Evolutionary conservation across 1,140 invertebrate species (phyloP).

Genomic region (Dendrolimus kikuchii): DNA sequence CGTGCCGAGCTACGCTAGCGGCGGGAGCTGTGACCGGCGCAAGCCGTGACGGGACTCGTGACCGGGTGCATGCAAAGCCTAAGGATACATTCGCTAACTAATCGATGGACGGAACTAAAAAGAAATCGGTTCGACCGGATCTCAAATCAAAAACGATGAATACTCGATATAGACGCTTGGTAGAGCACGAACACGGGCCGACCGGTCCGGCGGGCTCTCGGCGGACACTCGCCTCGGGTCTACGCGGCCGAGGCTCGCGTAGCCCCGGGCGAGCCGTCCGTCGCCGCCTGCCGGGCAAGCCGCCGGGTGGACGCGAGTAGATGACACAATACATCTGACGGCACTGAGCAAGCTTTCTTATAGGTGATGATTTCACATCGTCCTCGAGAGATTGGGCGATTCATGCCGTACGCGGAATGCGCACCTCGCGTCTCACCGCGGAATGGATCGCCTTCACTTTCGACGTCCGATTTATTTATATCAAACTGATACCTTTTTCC

Average conservation of each 20-base stretch:
- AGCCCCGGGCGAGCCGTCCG: conserved; percentile 21
- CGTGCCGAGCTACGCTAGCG: conserved; percentile 65
- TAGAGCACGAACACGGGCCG: conserved; percentile 56
- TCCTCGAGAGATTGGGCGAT: conserved; percentile 54
- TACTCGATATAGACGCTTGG: conserved; percentile 68
- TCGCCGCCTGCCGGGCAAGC: conserved; percentile 21
- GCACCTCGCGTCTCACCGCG: conserved; percentile 21
- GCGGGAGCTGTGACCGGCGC: conserved; percentile 54
- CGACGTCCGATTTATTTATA: conserved; percentile 50
- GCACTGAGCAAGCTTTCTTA: conserved; percentile 70
- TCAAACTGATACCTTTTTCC: conserved; percentile 99
- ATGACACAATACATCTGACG: conserved; percentile 74
- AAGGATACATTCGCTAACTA: conserved; percentile 64
- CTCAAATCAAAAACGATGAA: conserved; percentile 56
- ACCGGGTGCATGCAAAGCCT: conserved; percentile 68
- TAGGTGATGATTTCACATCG: conserved; percentile 58
- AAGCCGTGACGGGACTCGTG: conserved; percentile 62
- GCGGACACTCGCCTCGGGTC: conserved; percentile 21
- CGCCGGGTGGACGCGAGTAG: conserved; percentile 63
- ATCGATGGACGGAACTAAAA: conserved; percentile 69
- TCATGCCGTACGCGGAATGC: conserved; percentile 34
- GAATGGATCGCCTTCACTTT: conserved; percentile 58
- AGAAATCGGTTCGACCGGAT: conserved; percentile 63
- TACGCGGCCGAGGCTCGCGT: conserved; percentile 24
- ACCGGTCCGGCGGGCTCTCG: conserved; percentile 25